Evolutionary conservation across 2,113 vertebrate species (phyloP), one percentile per base, ranked within the genome.

Genomic region (Desmodus rotundus): DNA sequence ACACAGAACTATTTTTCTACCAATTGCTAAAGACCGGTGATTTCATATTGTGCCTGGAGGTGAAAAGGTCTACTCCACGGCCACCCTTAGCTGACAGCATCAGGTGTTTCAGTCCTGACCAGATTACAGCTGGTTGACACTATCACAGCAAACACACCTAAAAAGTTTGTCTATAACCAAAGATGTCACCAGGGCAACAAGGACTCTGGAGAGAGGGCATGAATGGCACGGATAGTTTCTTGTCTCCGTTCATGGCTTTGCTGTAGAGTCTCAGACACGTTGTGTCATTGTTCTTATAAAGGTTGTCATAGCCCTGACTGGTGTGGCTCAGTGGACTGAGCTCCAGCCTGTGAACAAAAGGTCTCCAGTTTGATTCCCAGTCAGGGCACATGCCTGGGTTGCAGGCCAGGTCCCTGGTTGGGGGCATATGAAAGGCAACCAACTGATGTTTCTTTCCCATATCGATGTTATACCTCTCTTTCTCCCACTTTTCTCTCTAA

Each of bases 1-100:
- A 36, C 54, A 89, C 26, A 36, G 56, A 94, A 68, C 77, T 94
- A 26, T 95, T 95, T 96, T 74, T 15, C 45, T 68, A 45, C 91
- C 87, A 77, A 2, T 70, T 83, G 89, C 81, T 78, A 56, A 96
- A 82, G 61, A 10, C 13, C 41, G n/a, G 31, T 90, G 36, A 74
- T 96, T 96, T 95, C 61, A 45, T 54, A 17, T 36, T 28, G 61
- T 94, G 22, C 45, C 54, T 91, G 6, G 63, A 76, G 70, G 74
- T 67, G 45, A 63, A 76, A 70, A 61, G 28, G 70, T 43, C 58
- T 87, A 41, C 52, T 43, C 38, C 22, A 77, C 85, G 50, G 24
- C 33, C 24, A 36, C 33, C 14, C 22, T 76, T 58, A 65, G 50
- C 36, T 94, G 68, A 87, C 38, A 73, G 45, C 80, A 58, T 87